These are phyloP conservation scores for Oceanites oceanicus DNA, from an alignment of 2,113 vertebrate genomes.

Conservation along the genomic window DNA sequence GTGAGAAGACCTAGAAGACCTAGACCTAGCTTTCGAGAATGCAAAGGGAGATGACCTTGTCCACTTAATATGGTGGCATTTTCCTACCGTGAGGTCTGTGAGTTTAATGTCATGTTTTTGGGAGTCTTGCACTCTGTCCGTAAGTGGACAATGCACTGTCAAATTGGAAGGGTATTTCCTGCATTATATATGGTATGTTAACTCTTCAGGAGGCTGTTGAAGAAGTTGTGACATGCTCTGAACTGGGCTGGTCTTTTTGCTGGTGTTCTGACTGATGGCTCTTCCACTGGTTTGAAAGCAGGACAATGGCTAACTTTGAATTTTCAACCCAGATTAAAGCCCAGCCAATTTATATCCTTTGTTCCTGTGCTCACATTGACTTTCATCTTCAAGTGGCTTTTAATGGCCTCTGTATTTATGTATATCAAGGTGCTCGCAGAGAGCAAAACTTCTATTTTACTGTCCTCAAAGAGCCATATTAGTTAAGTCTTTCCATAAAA, in stretches of 20 bases:
- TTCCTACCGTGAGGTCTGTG: not conserved
- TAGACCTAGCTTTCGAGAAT: not conserved
- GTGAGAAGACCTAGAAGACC: not conserved
- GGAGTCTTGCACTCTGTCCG: not conserved
- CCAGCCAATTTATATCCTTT: not conserved
- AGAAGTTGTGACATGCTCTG: not conserved
- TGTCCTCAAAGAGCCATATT: not conserved
- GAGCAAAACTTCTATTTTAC: not conserved
- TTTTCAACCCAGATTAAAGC: not conserved
- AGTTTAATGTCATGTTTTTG: not conserved
- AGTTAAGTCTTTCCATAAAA: not conserved
- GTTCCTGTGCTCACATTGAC: not conserved
- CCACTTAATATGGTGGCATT: not conserved
- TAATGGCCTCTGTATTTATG: not conserved
- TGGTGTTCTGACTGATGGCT: not conserved
- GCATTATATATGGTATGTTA: too few species aligned
- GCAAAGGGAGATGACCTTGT: not conserved
- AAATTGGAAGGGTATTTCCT: not conserved
- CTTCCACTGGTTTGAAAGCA: not conserved
- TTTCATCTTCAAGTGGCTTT: not conserved
- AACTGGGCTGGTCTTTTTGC: not conserved
- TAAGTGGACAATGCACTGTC: not conserved
- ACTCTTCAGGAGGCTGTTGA: not conserved
- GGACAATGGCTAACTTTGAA: not conserved
- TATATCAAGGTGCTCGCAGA: not conserved